Evolutionary conservation across 2,888 invertebrate species (phyloP).

Genomic region (Phymatocera aterrima): DNA sequence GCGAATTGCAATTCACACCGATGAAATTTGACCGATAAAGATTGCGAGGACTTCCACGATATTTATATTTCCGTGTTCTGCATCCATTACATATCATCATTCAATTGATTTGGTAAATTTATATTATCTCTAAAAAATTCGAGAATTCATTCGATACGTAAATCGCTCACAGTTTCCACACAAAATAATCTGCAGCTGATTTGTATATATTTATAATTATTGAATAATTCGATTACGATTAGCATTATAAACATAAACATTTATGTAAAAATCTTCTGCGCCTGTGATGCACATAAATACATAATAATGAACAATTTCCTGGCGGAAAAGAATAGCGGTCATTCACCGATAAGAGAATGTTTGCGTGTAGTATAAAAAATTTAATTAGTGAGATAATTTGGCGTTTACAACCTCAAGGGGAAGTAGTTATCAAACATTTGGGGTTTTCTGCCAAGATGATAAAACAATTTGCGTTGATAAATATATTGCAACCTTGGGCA

Average conservation of each 20-base stretch:
- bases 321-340: neutral
- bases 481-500: neutral
- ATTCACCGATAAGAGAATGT: conserved; percentile 12
- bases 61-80: neutral
- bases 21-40: neutral
- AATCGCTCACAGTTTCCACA: neutral
- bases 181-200: neutral
- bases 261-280: neutral
- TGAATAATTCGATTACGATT: neutral
- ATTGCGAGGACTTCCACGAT: neutral
- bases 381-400: conserved; percentile 11
- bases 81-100: neutral
- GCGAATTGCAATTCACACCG: conserved; percentile 20
- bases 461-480: conserved; percentile 2
- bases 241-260: neutral
- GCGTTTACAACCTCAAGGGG: neutral
- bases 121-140: neutral
- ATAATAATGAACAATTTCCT: neutral
- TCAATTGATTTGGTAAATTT: neutral
- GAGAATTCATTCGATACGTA: neutral
- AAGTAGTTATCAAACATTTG: conserved; percentile 24
- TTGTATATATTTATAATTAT: neutral
- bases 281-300: neutral
- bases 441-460: neutral
- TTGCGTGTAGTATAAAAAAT: neutral